Evolutionary conservation across 2,888 invertebrate genomes (phyloP), one percentile per base, ranked within the genome.

Genomic region (Conops quadrifasciatus): DNA sequence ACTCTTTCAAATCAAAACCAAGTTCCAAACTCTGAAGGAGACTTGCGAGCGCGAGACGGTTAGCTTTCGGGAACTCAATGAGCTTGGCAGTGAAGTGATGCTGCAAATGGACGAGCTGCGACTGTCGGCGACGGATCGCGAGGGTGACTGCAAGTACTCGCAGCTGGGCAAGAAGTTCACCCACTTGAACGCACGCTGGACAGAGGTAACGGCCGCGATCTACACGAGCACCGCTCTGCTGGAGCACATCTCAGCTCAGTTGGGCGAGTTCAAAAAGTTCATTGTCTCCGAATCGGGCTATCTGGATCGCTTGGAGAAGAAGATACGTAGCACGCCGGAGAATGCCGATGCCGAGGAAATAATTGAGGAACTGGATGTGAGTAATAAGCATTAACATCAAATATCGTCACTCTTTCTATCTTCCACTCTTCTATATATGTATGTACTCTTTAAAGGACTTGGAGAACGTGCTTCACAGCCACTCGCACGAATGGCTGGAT

Each of bases 311-410:
- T 87, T 96, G 79, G 92, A 93, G 83, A 92, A 92, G 71, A 91
- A 93, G 75, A 88, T 96, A 77, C 88, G 89, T 72, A 89, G 90
- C 77, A 90, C 91, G 56, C 90, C 91, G 2, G 88, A 90, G 79
- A 89, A 88, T 81, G 93, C 92, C 45, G 97, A 97, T 87, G 95
- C 96, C 1, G 96, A 97, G 87, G 96, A 96, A 87, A 92, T 95
- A 76, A 93, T 94, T 47, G 96, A 95, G 83, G 93, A 95, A 82
- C 89, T 96, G 56, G 95, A 95, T 86, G 94, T 94, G 84, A 88
- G 89, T 88, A 59, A 11, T 49, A 15, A 3, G 49, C 49, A 11
- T 4, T 49, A 4, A 28, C 28, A 1, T 15, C 2, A 3, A 28
- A 1, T 58, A 9, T 36, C 36, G 5, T 36, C 9, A 4, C 4